Percentiles rank a stretch among this genome's conserved stretches.
Evolutionary conservation across 2,888 invertebrate species (phyloP).

Genomic region (Julus scandinavius): DNA sequence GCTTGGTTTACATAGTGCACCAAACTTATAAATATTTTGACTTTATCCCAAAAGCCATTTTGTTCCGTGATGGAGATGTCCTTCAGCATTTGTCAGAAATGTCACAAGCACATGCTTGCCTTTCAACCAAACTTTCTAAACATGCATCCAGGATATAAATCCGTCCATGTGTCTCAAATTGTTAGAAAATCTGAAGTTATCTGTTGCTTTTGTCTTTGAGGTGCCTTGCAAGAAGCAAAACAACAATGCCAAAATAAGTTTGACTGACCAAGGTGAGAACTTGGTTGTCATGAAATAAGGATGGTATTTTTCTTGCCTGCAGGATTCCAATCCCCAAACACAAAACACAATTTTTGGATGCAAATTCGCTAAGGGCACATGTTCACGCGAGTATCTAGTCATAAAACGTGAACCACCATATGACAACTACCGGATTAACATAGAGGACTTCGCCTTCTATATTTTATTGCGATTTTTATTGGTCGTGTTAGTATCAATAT

Average conservation of each 20-base stretch:
- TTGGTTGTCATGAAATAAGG: neutral
- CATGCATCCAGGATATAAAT: neutral
- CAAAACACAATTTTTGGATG: constrained; percentile 22
- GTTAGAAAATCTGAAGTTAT: no score
- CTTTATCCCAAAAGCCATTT: neutral
- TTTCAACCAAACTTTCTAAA: neutral
- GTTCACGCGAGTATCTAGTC: neutral
- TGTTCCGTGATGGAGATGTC: neutral
- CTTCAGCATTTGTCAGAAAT: neutral
- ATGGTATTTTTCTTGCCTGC: neutral
- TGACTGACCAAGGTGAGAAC: neutral
- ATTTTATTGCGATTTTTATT: constrained; percentile 34
- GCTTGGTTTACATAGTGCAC: neutral
- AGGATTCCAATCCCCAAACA: neutral
- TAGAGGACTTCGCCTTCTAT: neutral
- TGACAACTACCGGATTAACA: constrained; percentile 16
- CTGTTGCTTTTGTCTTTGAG: neutral
- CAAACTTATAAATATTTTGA: neutral
- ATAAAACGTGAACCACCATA: neutral
- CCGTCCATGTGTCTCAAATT: neutral
- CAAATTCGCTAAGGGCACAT: constrained; percentile 14
- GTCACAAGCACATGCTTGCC: neutral
- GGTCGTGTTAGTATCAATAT: constrained; percentile 43
- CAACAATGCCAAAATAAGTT: neutral
- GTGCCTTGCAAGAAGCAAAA: neutral